Evolutionary conservation across 2,797 vertebrate species (phyloP).

Genomic region (Takifugu rubripes): DNA sequence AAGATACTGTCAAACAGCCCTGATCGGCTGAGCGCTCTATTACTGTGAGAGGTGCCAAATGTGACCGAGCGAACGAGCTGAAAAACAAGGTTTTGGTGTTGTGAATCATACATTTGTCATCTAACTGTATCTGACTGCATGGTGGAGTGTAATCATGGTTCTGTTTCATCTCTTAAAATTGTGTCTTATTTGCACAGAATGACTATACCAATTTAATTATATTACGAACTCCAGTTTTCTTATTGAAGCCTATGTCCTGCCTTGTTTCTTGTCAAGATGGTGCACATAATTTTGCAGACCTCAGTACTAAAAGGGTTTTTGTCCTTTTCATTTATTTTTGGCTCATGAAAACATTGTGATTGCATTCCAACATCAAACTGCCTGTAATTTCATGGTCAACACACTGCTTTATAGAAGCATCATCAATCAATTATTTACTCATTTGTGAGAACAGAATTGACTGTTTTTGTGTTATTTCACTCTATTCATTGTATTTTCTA

Average conservation of each 20-base stretch:
- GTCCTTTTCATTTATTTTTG: conserved; percentile 11
- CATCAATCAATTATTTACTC: conserved; percentile 11
- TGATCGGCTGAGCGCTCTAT: conserved; percentile 27
- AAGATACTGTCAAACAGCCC: conserved; percentile 38
- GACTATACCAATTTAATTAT: too few species aligned
- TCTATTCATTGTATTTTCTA: conserved; percentile 24
- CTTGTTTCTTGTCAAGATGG: too few species aligned
- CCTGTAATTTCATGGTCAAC: conserved; percentile 22
- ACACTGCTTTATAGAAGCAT: conserved; percentile 20
- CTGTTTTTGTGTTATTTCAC: conserved; percentile 12
- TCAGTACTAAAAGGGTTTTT: conserved; percentile 13
- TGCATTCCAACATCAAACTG: conserved; percentile 27
- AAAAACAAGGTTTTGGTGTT: conserved; percentile 6
- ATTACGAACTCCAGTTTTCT: too few species aligned
- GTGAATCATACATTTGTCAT: conserved; percentile 24
- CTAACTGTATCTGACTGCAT: neutral
- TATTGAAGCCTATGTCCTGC: too few species aligned
- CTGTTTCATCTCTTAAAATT: too few species aligned
- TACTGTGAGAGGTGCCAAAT: conserved; percentile 59
- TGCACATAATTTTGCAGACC: conserved; percentile 7
- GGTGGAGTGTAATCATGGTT: conserved; percentile 10
- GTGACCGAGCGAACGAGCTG: conserved; percentile 7
- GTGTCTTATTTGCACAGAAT: too few species aligned
- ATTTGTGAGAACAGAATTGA: conserved; percentile 31
- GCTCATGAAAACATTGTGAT: conserved; percentile 30